A percentile compares a stretch with the other conserved stretches of the same genome.
Conservation (phyloP, 2,888 invertebrate species). For the Lordiphosa andalusiaca region DNA sequence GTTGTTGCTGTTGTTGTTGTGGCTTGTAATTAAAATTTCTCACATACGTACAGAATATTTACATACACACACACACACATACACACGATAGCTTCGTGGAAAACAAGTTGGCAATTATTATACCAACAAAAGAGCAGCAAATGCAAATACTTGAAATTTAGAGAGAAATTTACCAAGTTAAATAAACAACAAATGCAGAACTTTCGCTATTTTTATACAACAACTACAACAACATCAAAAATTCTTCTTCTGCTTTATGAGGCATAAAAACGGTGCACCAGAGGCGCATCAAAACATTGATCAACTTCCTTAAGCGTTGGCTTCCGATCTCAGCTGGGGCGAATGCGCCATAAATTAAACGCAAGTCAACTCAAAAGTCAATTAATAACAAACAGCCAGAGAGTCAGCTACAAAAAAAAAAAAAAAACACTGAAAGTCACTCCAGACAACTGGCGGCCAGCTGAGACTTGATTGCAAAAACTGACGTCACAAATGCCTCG, state of each 20-base stretch:
- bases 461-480: conserved; percentile 30
- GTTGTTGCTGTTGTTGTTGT: conserved; percentile 29
- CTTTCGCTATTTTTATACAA: conserved; percentile 43
- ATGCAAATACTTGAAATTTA: conserved; percentile 30
- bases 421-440: conserved; percentile 14
- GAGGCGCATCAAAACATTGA: conserved; percentile 22
- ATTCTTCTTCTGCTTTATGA: conserved; percentile 57
- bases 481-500: conserved; percentile 57
- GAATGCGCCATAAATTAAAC: conserved; percentile 72
- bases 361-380: conserved; percentile 75
- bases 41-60: conserved; percentile 55
- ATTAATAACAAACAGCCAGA: conserved; percentile 61
- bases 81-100: conserved; percentile 50
- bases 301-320: conserved; percentile 58
- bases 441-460: conserved; percentile 15
- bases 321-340: conserved; percentile 71
- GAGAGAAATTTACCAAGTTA: conserved; percentile 22
- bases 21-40: conserved; percentile 64
- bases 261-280: conserved; percentile 58
- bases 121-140: conserved; percentile 9
- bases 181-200: conserved; percentile 43
- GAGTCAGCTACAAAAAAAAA: conserved; percentile 12
- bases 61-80: conserved; percentile 21
- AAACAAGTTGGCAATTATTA: conserved; percentile 69
- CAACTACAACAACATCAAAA: neutral